Evolutionary conservation across 2,113 vertebrate species (phyloP).

Genomic region (Calypte anna): DNA sequence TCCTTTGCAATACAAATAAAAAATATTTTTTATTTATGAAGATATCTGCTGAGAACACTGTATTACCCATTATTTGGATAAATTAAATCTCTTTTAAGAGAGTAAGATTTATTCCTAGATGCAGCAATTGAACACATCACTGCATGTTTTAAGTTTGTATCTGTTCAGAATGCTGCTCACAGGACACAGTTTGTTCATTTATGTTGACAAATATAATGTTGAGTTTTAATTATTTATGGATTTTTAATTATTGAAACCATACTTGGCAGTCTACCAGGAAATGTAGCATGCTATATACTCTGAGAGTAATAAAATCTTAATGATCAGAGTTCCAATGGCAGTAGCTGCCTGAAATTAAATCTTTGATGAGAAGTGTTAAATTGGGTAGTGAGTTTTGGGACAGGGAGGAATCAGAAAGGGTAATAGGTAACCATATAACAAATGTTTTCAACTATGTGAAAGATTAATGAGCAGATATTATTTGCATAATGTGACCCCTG

Average conservation of each 20-base stretch:
- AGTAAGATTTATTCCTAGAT: constrained; percentile 13
- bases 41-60: neutral
- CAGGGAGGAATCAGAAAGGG: neutral
- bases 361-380: constrained; percentile 29
- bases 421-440: constrained; percentile 35
- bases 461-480: neutral
- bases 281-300: constrained; percentile 40
- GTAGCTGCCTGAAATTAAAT: constrained; percentile 21
- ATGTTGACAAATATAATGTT: constrained; percentile 57
- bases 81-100: neutral
- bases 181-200: constrained; percentile 46
- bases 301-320: constrained; percentile 50
- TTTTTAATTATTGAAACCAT: constrained; percentile 67
- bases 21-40: neutral
- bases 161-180: neutral
- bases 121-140: neutral
- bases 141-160: neutral
- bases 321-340: constrained; percentile 5
- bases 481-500: constrained; percentile 33
- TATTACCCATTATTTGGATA: neutral
- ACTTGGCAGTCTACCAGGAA: constrained; percentile 50
- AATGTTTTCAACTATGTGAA: constrained; percentile 16
- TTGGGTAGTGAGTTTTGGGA: neutral
- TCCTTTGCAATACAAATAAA: neutral
- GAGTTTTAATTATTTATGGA: constrained; percentile 68